Percentiles rank a stretch among this genome's conserved stretches.
These are phyloP conservation scores for Frieseomelitta varia DNA, from an alignment of 1,140 invertebrate species.

Conservation along the genomic window DNA sequence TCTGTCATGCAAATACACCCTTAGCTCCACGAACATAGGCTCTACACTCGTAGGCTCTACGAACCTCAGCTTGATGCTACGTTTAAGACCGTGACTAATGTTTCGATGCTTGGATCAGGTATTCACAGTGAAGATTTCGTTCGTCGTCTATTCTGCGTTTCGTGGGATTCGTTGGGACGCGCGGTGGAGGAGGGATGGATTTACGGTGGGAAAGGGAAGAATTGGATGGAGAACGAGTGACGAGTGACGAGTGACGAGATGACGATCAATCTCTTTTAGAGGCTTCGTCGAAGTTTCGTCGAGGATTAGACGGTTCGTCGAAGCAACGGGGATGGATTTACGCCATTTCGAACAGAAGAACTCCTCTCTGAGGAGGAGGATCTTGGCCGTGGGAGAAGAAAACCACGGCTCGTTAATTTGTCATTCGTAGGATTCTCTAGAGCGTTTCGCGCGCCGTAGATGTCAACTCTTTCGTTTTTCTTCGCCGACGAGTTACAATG, in stretches of 20 bases:
- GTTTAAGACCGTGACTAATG: constrained; percentile 72
- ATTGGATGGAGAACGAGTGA: constrained; percentile 40
- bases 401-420: constrained; percentile 72
- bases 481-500: constrained; percentile 5
- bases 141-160: constrained; percentile 11
- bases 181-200: not conserved
- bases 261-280: constrained; percentile 72
- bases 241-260: constrained; percentile 47
- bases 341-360: constrained; percentile 33
- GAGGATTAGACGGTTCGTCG: constrained; percentile 60
- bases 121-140: constrained; percentile 40
- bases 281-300: constrained; percentile 65
- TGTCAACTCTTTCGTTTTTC: constrained; percentile 29
- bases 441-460: constrained; percentile 25
- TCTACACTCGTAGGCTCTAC: too few species aligned
- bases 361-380: constrained; percentile 13
- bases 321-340: constrained; percentile 55
- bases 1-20: constrained; percentile 12
- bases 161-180: constrained; percentile 49
- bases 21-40: not conserved
- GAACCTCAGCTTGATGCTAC: constrained; percentile 52
- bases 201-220: constrained; percentile 34
- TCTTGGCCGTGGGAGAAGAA: constrained; percentile 54
- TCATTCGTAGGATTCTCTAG: constrained; percentile 54
- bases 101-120: constrained; percentile 47